Conservation (phyloP, 2,797 vertebrate genomes). For the Sebastes taczanowskii region DNA sequence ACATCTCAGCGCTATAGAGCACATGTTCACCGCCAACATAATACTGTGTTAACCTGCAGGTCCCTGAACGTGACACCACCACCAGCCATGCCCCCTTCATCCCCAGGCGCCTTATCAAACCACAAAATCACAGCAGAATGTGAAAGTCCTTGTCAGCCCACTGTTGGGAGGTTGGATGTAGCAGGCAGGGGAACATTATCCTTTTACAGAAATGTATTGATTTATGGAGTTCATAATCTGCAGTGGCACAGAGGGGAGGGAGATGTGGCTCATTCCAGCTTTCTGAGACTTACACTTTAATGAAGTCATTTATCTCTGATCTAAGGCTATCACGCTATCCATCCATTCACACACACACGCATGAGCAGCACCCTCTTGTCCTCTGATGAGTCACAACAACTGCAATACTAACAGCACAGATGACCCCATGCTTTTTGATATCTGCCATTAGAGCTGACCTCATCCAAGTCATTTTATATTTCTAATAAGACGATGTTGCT, state of each 20-base stretch:
- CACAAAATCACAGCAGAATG: constrained; percentile 15
- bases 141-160: constrained; percentile 36
- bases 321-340: constrained; percentile 65
- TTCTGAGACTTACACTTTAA: constrained; percentile 78
- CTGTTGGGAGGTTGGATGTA: constrained; percentile 50
- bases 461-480: not conserved
- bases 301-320: constrained; percentile 86
- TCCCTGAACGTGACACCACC: not conserved
- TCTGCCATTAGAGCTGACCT: constrained; percentile 2
- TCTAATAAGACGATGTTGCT: not conserved
- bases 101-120: constrained; percentile 15
- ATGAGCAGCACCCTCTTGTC: constrained; percentile 2
- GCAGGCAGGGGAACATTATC: constrained; percentile 51
- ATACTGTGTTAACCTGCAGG: not conserved
- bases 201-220: constrained; percentile 77
- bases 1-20: not conserved
- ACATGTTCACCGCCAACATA: not conserved
- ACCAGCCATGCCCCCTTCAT: not conserved
- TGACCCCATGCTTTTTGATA: constrained; percentile 19
- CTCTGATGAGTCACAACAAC: constrained; percentile 38
- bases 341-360: constrained; percentile 32
- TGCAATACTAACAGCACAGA: not conserved
- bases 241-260: constrained; percentile 61
- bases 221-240: constrained; percentile 82
- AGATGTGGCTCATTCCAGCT: constrained; percentile 74